Conservation (phyloP, 2,113 vertebrate genomes). For the Cynocephalus volans region DNA sequence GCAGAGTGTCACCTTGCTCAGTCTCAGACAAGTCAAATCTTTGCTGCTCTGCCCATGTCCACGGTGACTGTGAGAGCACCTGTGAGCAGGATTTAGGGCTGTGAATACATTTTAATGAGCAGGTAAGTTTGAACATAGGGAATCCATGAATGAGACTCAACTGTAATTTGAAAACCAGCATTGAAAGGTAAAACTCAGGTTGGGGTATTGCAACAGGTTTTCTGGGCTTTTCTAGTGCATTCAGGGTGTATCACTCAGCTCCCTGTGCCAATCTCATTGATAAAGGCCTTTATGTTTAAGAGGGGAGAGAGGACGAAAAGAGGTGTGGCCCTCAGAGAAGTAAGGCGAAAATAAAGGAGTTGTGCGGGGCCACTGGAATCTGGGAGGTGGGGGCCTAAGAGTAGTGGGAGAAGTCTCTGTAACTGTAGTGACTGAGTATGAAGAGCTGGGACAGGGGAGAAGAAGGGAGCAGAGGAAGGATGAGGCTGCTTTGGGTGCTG, state of each 20-base stretch:
- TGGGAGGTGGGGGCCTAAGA: neutral
- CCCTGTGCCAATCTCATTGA: neutral
- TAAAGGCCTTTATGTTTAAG: neutral
- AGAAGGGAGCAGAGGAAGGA: neutral
- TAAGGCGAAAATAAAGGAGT: neutral
- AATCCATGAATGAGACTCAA: neutral
- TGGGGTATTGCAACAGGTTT: neutral
- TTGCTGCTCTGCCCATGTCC: neutral
- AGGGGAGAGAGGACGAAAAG: neutral
- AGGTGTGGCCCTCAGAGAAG: neutral
- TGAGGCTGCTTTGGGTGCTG: fast-evolving
- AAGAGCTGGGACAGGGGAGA: neutral
- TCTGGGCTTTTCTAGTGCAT: neutral
- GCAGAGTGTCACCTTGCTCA: neutral
- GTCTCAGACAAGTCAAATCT: neutral
- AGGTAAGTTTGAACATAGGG: neutral
- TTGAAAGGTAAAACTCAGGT: conserved; percentile 26
- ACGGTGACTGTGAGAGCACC: neutral
- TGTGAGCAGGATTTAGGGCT: neutral
- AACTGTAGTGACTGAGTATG: neutral
- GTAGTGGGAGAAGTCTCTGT: neutral
- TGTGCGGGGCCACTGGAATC: neutral
- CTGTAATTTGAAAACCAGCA: neutral
- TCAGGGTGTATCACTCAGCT: neutral
- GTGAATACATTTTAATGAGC: neutral